Evolutionary conservation across 2,888 invertebrate species (phyloP).

Genomic region (Sceliomorpha sp.): DNA sequence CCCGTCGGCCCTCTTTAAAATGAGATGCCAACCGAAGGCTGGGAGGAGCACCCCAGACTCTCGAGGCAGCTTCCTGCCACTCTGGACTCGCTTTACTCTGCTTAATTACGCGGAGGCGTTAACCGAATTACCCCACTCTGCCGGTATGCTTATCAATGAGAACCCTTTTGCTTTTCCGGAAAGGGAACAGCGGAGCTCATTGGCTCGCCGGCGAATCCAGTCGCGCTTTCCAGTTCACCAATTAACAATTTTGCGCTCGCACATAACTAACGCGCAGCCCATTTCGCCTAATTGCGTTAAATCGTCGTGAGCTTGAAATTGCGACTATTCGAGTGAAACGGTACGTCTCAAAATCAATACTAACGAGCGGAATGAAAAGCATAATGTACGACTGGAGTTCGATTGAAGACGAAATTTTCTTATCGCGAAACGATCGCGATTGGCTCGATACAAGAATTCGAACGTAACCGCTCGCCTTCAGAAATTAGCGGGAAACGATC

Average conservation of each 20-base stretch:
- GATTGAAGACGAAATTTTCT: too few species aligned
- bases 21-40: slow-evolving; percentile 62
- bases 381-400: too few species aligned
- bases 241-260: slow-evolving; percentile 48
- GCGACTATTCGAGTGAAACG: too few species aligned
- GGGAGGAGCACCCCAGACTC: slow-evolving; percentile 65
- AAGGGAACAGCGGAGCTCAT: slow-evolving; percentile 62
- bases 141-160: slow-evolving; percentile 55
- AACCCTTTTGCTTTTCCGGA: slow-evolving; percentile 71
- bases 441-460: too few species aligned
- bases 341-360: too few species aligned
- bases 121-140: slow-evolving; percentile 72
- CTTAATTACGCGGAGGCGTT: slow-evolving; percentile 79
- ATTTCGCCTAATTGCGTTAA: slow-evolving; percentile 11
- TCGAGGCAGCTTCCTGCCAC: slow-evolving; percentile 54
- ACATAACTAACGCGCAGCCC: too few species aligned
- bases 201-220: slow-evolving; percentile 62
- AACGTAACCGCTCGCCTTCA: too few species aligned
- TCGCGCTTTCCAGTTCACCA: slow-evolving; percentile 42
- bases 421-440: too few species aligned
- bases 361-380: too few species aligned
- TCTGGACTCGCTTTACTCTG: slow-evolving; percentile 68
- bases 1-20: slow-evolving; percentile 43
- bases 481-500: too few species aligned
- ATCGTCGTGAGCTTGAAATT: too few species aligned